Evolutionary conservation across 2,113 vertebrate species (phyloP).

Genomic region (Hipposideros armiger): DNA sequence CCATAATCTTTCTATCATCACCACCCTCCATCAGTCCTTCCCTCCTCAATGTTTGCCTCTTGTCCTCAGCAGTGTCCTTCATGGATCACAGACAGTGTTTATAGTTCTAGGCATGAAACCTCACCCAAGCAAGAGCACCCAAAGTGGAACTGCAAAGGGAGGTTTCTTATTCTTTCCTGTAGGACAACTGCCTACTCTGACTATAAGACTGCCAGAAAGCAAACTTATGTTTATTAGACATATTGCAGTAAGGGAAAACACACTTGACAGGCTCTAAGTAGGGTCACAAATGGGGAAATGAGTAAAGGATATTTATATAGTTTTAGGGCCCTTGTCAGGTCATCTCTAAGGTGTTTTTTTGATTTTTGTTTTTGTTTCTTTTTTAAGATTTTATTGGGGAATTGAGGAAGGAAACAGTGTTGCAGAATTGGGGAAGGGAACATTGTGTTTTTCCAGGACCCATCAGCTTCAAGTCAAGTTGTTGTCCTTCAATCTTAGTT

Average conservation of each 20-base stretch:
- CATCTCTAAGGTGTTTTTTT: neutral
- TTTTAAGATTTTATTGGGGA: no score
- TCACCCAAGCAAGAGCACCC: neutral
- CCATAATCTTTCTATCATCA: no score
- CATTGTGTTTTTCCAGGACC: no score
- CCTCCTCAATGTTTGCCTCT: neutral
- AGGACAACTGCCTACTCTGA: neutral
- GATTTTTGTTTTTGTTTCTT: no score
- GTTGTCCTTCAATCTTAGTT: no score
- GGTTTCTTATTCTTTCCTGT: neutral
- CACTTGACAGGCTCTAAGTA: neutral
- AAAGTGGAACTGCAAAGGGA: fast-evolving
- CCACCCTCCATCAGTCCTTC: neutral
- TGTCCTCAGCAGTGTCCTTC: no score
- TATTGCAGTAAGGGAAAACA: neutral
- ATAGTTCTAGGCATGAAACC: no score
- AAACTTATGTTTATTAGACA: neutral
- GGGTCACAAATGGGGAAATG: no score
- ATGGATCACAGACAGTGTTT: neutral
- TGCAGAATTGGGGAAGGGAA: no score
- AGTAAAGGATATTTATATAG: neutral
- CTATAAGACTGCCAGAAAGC: neutral
- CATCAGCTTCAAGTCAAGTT: no score
- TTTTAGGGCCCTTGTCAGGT: neutral
- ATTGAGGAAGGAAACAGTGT: no score